A percentile compares a stretch with the other conserved stretches of the same genome.
Evolutionary conservation across 2,113 vertebrate genomes (phyloP).

Genomic region (Plecturocebus donacophilus): DNA sequence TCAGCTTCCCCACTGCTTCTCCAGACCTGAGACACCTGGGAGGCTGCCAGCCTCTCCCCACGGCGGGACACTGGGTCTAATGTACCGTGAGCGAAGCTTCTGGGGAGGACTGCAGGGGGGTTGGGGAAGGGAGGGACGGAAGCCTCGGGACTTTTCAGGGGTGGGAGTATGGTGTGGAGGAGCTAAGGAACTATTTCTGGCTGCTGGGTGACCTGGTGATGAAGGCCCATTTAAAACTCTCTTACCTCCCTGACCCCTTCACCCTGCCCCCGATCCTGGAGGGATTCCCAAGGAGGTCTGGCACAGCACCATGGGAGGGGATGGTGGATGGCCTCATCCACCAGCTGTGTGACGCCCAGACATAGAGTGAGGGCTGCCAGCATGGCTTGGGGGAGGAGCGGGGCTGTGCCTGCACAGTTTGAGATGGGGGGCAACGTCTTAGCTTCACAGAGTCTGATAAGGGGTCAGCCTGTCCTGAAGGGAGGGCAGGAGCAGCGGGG

Average conservation of each 20-base stretch:
- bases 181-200: too few species aligned
- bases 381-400: neutral
- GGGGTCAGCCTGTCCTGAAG: neutral
- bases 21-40: neutral
- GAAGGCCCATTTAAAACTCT: too few species aligned
- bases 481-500: neutral
- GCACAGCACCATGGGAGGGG: neutral
- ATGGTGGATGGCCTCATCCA: too few species aligned
- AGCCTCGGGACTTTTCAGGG: neutral
- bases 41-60: too few species aligned
- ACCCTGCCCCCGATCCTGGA: neutral
- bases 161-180: neutral
- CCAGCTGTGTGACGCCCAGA: too few species aligned
- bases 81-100: neutral
- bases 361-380: neutral
- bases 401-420: neutral
- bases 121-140: too few species aligned
- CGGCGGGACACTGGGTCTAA: neutral
- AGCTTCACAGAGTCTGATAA: neutral
- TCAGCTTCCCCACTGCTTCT: neutral
- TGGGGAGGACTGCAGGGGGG: neutral
- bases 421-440: neutral
- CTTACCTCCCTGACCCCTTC: neutral
- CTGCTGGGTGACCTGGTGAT: too few species aligned
- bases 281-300: neutral